A percentile compares a stretch with the other conserved stretches of the same genome.
phyloP scores from a whole-genome alignment of 2,797 vertebrate genomes.

The Decapterus maruadsi region DNA sequence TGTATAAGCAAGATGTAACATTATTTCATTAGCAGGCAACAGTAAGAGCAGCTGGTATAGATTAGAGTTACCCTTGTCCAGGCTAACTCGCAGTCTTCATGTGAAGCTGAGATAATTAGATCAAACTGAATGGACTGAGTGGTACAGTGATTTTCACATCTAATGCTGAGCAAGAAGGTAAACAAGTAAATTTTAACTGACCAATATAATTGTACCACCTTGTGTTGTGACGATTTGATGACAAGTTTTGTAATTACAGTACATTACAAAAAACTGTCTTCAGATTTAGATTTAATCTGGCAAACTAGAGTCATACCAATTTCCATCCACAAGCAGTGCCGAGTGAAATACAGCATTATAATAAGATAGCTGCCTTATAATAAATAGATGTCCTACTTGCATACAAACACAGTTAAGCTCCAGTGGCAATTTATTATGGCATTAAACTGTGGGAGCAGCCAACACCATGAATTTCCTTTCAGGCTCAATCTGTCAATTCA shows the following conservation, averaged over 20 bases:
- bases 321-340: conserved; percentile 5
- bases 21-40: not conserved
- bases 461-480: conserved; percentile 52
- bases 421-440: conserved; percentile 46
- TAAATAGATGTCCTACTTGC: conserved; percentile 44
- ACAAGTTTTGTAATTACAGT: not conserved
- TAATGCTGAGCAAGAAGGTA: too few species aligned
- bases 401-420: conserved; percentile 50
- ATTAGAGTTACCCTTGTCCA: not conserved
- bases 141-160: too few species aligned
- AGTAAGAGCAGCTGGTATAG: not conserved
- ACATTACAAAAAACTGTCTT: not conserved
- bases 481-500: conserved; percentile 56
- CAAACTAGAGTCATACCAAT: not conserved
- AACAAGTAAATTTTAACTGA: not conserved
- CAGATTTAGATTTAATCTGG: not conserved
- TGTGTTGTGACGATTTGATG: not conserved
- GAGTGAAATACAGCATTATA: conserved; percentile 14
- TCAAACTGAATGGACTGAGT: too few species aligned
- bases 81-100: not conserved
- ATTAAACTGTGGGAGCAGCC: conserved; percentile 41
- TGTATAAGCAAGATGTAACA: not conserved
- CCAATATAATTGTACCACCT: not conserved
- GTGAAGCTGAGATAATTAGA: not conserved
- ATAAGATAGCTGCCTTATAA: conserved; percentile 14